These are phyloP conservation scores for Geopemphigus sp. DNA, from an alignment of 1,140 invertebrate genomes.

Conservation along the genomic window DNA sequence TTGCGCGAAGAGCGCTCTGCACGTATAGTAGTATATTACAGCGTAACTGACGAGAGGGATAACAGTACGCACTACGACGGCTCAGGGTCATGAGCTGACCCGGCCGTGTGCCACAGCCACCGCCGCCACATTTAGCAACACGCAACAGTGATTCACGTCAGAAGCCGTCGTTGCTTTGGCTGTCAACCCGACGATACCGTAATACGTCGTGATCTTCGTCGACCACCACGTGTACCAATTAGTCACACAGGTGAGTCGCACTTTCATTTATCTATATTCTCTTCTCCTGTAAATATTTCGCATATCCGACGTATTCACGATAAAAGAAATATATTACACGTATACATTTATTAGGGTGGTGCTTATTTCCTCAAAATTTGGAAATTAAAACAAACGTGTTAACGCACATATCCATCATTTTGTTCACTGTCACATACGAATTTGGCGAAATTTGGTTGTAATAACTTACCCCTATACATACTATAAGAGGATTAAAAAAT, in stretches of 20 bases:
- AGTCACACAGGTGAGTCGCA: conserved; percentile 2
- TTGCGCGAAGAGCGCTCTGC: conserved; percentile 3
- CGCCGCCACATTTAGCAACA: not conserved
- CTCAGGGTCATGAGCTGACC: conserved; percentile 45
- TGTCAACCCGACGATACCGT: not conserved
- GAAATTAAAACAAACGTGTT: too few relatives aligned
- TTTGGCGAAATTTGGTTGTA: too few relatives aligned
- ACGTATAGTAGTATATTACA: conserved; percentile 24
- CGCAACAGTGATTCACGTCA: conserved; percentile 24
- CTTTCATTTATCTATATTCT: too few relatives aligned
- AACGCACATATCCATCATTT: too few relatives aligned
- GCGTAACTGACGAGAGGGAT: conserved; percentile 35
- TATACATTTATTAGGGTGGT: too few relatives aligned
- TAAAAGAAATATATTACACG: too few relatives aligned
- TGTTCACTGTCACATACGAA: too few relatives aligned
- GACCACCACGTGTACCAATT: not conserved
- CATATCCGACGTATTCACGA: too few relatives aligned
- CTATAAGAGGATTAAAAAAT: too few relatives aligned
- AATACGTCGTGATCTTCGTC: not conserved
- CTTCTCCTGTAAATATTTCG: too few relatives aligned
- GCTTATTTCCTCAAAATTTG: too few relatives aligned
- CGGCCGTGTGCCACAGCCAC: conserved; percentile 32
- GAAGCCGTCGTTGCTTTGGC: not conserved
- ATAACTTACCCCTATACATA: too few relatives aligned
- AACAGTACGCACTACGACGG: conserved; percentile 41